phyloP scores from a whole-genome alignment of 2,113 vertebrate species.

The Scomber scombrus region DNA sequence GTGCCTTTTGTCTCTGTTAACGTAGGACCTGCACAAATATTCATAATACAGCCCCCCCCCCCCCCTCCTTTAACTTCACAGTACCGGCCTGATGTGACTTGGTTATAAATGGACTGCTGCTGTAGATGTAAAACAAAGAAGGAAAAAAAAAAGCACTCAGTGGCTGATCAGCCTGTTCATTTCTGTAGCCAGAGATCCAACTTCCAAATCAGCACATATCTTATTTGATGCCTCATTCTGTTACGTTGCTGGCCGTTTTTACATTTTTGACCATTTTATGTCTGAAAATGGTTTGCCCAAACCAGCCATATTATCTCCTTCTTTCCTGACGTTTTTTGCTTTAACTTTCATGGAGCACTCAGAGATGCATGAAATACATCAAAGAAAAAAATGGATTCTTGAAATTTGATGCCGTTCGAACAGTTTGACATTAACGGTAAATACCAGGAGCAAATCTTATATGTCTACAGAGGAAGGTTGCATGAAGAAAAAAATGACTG shows the following conservation, averaged over 20 bases:
- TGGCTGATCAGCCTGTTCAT: constrained; percentile 32
- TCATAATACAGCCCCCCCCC: constrained; percentile 5
- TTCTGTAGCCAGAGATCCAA: constrained; percentile 67
- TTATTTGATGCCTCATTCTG: constrained; percentile 74
- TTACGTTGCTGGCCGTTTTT: constrained; percentile 71
- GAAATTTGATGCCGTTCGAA: not conserved
- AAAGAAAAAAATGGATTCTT: constrained; percentile 14
- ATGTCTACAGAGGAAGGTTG: constrained; percentile 36
- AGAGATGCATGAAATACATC: constrained; percentile 65
- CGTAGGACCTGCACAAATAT: not conserved
- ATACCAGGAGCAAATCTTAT: constrained; percentile 1
- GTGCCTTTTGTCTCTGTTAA: constrained; percentile 16
- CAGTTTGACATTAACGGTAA: constrained; percentile 23
- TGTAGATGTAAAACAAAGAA: not conserved
- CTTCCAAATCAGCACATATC: constrained; percentile 82
- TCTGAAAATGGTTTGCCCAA: constrained; percentile 74
- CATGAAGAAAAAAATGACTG: constrained; percentile 64
- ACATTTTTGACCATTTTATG: constrained; percentile 77
- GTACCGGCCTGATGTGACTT: constrained; percentile 4
- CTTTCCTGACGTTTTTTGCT: constrained; percentile 67
- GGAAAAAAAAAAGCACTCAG: not conserved
- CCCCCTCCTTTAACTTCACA: not conserved
- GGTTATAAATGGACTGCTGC: constrained; percentile 5
- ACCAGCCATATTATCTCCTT: constrained; percentile 64
- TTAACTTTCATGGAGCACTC: constrained; percentile 68